Evolutionary conservation across 2,888 invertebrate genomes (phyloP), one percentile per base, ranked within the genome.

Genomic region (Coenonympha arcania): DNA sequence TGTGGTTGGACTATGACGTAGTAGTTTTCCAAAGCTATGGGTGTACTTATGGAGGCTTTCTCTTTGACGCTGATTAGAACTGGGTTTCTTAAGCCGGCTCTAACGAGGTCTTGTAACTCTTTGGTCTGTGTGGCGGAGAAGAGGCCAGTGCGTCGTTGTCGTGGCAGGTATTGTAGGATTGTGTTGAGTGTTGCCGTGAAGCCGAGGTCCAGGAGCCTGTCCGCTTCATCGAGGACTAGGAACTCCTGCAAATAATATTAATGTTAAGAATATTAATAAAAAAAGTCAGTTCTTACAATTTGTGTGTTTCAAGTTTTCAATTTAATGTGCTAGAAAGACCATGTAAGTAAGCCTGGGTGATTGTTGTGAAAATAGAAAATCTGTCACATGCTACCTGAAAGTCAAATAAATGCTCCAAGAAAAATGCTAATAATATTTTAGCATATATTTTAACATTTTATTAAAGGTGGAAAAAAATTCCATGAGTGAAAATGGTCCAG

Each of bases 111-210:
- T 55, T 95, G 92, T 0, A 98, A 89, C 77, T 98, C 95, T 68
- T 95, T 95, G 0, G 98, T 98, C 83, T 99, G 99, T 1, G 99
- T 99, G 0, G 99, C 99, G 0, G 99, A 99, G 85, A 99, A 99
- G n/a, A 99, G 87, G 0, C 98, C 98, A 0, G 99, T 99, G 60
- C 98, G 89, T 22, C 99, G 88, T 69, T 97, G 96, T 26, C 96
- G 91, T 0, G 99, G 99, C 30, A 99, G 79, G 76, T 93, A 95
- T 59, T 93, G 92, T 3, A 99, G 87, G 61, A 99, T 98, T 11
- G 93, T 93, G 60, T 95, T 94, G 11, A 99, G 82, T 1, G 94
- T 91, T 9, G 90, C 86, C 61, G 93, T 93, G 75, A 99, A 99
- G 2, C 98, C 98, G 56, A 98, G 88, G 71, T 98, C 98, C 20